A percentile compares a stretch with the other conserved stretches of the same genome.
Conservation (phyloP, 2,797 vertebrate genomes). For the Saguinus oedipus region DNA sequence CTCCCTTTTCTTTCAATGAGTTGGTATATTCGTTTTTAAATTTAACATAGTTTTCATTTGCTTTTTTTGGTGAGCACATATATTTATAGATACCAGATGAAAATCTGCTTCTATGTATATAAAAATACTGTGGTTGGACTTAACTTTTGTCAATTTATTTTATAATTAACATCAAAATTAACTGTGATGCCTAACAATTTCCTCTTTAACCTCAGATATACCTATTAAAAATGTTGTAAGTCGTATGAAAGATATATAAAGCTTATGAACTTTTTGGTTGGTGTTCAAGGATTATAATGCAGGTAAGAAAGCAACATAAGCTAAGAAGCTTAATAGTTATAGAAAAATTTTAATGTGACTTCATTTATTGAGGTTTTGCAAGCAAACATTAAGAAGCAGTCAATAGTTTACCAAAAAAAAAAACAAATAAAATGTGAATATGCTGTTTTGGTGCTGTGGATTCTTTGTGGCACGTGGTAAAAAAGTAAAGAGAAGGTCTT, state of each 20-base stretch:
- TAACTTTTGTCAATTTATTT: background rate
- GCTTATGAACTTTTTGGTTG: background rate
- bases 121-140: background rate
- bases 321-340: background rate
- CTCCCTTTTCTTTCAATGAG: background rate
- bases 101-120: background rate
- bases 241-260: background rate
- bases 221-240: background rate
- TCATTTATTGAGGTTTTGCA: background rate
- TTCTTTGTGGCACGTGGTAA: background rate
- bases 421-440: background rate
- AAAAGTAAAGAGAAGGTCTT: background rate
- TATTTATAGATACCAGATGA: background rate
- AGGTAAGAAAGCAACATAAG: background rate
- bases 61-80: background rate
- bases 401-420: background rate
- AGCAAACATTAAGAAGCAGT: background rate
- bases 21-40: background rate
- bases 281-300: background rate
- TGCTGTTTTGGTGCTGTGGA: background rate
- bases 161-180: background rate
- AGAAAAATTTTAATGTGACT: background rate
- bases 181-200: background rate
- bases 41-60: background rate
- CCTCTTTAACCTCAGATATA: background rate